Evolutionary conservation across 64 coral and sea anemone species (phyloP).

Genomic region (Dendronephthya gigantea): DNA sequence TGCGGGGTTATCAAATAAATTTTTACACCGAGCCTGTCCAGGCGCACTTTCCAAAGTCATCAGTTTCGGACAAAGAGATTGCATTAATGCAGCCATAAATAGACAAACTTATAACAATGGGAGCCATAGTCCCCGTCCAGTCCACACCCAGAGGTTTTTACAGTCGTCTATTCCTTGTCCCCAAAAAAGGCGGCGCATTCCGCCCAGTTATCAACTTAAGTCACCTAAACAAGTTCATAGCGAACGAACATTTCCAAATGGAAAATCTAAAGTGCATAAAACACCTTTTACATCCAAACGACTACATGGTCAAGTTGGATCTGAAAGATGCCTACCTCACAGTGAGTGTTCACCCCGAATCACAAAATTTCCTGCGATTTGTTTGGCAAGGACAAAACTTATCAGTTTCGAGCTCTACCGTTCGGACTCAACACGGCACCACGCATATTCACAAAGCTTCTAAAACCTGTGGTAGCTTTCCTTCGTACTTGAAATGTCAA

Average conservation of each 20-base stretch:
- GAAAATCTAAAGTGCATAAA: background rate
- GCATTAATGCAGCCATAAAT: background rate
- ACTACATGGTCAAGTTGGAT: background rate
- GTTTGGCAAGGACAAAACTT: background rate
- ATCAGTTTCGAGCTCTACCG: background rate
- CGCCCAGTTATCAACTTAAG: background rate
- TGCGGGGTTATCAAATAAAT: background rate
- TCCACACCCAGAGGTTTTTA: background rate
- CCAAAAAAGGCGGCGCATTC: background rate
- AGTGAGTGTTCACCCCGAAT: background rate
- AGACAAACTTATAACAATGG: background rate
- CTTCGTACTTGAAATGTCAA: background rate
- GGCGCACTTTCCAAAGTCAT: background rate
- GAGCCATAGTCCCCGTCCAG: background rate
- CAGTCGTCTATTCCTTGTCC: slow-evolving; percentile 2
- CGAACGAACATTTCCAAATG: background rate
- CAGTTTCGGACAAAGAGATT: background rate
- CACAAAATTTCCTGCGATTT: background rate
- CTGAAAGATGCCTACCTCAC: slow-evolving; percentile 1
- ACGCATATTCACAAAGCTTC: background rate
- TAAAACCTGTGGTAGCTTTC: background rate
- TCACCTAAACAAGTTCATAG: background rate
- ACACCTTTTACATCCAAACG: background rate
- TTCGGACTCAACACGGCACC: background rate
- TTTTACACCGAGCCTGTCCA: background rate